These are phyloP conservation scores for Poicephalus gulielmi DNA, from an alignment of 2,113 vertebrate genomes.

Conservation along the genomic window DNA sequence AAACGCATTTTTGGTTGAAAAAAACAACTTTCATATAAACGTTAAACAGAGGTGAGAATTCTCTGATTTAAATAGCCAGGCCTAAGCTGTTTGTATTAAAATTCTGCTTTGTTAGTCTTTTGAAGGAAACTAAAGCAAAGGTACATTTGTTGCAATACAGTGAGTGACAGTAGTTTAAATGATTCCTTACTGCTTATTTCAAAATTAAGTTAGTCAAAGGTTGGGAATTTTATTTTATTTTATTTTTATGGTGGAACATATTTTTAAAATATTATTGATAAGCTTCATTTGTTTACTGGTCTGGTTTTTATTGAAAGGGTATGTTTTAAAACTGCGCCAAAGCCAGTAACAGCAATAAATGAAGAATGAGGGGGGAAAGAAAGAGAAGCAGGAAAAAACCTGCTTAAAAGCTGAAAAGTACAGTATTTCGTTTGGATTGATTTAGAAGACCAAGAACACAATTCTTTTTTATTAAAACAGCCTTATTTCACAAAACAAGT, in stretches of 20 bases:
- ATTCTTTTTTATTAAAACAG: conserved; percentile 56
- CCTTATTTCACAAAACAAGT: conserved; percentile 36
- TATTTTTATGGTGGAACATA: conserved; percentile 1
- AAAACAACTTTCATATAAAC: not conserved
- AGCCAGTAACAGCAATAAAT: conserved; percentile 12
- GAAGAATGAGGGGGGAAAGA: not conserved
- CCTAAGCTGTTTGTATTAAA: conserved; percentile 30
- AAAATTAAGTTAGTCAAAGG: conserved; percentile 28
- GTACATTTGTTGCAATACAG: not conserved
- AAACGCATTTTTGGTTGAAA: not conserved
- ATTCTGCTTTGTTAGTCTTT: conserved; percentile 24
- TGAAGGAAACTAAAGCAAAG: conserved; percentile 21
- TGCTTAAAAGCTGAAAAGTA: conserved; percentile 33
- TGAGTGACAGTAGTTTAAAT: conserved; percentile 38
- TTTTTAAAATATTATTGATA: conserved; percentile 54
- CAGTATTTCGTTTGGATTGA: conserved; percentile 19
- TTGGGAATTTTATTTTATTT: conserved; percentile 30
- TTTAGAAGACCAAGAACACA: conserved; percentile 34
- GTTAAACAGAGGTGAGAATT: not conserved
- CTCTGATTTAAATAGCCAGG: conserved; percentile 11
- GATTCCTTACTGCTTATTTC: conserved; percentile 52
- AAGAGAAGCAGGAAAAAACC: not conserved
- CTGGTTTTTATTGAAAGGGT: conserved; percentile 55
- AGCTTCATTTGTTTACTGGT: conserved; percentile 55
- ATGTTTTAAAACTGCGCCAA: conserved; percentile 38